Conservation (phyloP, 1,140 invertebrate species). For the Hermetia illucens region DNA sequence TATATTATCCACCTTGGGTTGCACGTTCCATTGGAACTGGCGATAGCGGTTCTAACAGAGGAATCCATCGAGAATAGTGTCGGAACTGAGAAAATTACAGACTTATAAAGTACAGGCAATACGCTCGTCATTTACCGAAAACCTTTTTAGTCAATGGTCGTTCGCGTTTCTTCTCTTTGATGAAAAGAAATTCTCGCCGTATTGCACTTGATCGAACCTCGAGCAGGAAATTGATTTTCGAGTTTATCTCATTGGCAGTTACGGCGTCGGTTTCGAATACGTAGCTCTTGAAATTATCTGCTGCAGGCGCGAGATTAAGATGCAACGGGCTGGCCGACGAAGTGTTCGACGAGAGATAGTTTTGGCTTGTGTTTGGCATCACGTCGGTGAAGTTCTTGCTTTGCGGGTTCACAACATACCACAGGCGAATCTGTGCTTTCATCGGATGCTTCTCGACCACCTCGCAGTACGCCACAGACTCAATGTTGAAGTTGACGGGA, state of each 20-base stretch:
- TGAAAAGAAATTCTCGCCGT: constrained; percentile 56
- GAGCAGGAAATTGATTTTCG: constrained; percentile 76
- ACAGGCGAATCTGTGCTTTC: constrained; percentile 35
- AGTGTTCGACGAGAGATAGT: constrained; percentile 10
- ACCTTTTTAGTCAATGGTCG: constrained; percentile 24
- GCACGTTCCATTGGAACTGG: no score
- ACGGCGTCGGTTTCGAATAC: constrained; percentile 71
- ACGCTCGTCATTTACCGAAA: no score
- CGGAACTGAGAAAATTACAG: no score
- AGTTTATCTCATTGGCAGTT: constrained; percentile 65
- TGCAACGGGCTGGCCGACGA: constrained; percentile 10
- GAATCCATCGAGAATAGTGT: no score
- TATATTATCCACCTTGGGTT: no score
- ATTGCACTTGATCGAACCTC: constrained; percentile 63
- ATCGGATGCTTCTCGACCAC: constrained; percentile 47
- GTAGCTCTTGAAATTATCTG: constrained; percentile 55
- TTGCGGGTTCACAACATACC: constrained; percentile 15
- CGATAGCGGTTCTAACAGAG: no score
- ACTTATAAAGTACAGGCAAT: no score
- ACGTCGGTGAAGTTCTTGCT: background rate
- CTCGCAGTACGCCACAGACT: constrained; percentile 74
- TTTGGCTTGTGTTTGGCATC: no score
- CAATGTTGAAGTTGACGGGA: constrained; percentile 51
- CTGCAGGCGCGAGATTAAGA: constrained; percentile 9
- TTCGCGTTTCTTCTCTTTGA: constrained; percentile 43